These are phyloP conservation scores for Polylopha cassiicola DNA, from an alignment of 2,888 invertebrate genomes.

Conservation along the genomic window DNA sequence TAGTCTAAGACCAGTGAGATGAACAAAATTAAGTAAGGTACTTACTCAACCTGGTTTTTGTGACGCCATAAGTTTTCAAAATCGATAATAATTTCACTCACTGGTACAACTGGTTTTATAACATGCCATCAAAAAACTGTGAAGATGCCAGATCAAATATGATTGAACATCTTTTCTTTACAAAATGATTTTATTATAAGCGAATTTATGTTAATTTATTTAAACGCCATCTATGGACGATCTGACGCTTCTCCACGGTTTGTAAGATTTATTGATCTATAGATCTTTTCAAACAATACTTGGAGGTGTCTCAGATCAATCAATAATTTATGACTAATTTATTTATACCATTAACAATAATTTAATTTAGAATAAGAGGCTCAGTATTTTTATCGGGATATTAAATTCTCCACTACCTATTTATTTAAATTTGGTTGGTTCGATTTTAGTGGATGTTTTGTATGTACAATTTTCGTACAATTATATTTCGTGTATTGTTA, in stretches of 20 bases:
- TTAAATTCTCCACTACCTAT: conserved; percentile 17
- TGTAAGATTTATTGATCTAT: conserved; percentile 24
- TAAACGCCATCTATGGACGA: conserved; percentile 27
- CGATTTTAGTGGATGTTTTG: conserved; percentile 18
- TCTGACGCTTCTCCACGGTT: conserved; percentile 30
- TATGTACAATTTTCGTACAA: conserved; percentile 22
- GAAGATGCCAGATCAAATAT: conserved; percentile 14
- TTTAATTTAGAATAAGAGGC: conserved; percentile 10
- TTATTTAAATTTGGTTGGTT: conserved; percentile 16
- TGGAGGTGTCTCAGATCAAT: conserved; percentile 30
- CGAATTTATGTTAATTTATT: conserved; percentile 21
- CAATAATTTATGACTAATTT: conserved; percentile 11
- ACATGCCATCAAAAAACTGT: conserved; percentile 5
- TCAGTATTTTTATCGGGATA: conserved; percentile 16
- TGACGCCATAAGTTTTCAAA: conserved; percentile 1
- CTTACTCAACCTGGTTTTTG: background rate
- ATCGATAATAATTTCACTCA: conserved; percentile 1
- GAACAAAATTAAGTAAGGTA: background rate
- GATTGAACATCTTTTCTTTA: conserved; percentile 15
- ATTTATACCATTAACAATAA: conserved; percentile 30
- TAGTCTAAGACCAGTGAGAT: conserved; percentile 15
- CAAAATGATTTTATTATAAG: conserved; percentile 15
- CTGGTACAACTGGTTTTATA: conserved; percentile 3
- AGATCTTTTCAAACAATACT: conserved; percentile 26
- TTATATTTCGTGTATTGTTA: conserved; percentile 13